phyloP scores from a whole-genome alignment of 2,113 vertebrate species.

The Reinhardtius hippoglossoides region DNA sequence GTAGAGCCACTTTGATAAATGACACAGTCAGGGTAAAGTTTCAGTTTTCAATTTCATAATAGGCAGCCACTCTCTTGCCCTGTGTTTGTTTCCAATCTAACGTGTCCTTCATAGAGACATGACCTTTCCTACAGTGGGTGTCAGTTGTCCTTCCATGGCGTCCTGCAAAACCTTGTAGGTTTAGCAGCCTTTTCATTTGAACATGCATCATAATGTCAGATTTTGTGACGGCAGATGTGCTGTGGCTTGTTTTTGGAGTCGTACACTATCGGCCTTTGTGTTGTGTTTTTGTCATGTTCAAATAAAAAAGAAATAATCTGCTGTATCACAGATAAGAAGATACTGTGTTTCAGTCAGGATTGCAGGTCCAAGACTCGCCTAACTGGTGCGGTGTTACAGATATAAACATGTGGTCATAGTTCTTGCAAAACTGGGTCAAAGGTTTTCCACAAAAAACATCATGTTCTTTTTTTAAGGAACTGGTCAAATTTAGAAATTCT shows the following conservation, averaged over 20 bases:
- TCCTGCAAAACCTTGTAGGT: neutral
- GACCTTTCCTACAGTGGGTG: conserved; percentile 2
- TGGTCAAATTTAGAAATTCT: neutral
- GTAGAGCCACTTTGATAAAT: too few species aligned
- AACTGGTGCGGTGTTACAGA: too few species aligned
- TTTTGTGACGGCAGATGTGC: neutral
- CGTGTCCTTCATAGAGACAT: conserved; percentile 4
- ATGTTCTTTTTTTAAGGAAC: too few species aligned
- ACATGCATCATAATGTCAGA: neutral
- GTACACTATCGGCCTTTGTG: neutral
- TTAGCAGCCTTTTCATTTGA: neutral
- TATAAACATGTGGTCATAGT: too few species aligned
- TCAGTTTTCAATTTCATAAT: neutral
- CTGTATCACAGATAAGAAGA: neutral
- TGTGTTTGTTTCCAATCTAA: conserved; percentile 19
- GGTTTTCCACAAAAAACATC: too few species aligned
- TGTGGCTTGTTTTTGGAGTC: neutral
- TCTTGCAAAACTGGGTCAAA: too few species aligned
- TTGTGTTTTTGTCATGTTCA: conserved; percentile 7
- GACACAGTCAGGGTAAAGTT: neutral
- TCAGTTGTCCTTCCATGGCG: neutral
- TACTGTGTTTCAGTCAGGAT: neutral
- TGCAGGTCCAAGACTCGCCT: neutral
- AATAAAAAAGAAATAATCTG: too few species aligned
- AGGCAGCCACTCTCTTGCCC: neutral